phyloP scores from a whole-genome alignment of 2,113 vertebrate species.

The Phalacrocorax carbo region DNA sequence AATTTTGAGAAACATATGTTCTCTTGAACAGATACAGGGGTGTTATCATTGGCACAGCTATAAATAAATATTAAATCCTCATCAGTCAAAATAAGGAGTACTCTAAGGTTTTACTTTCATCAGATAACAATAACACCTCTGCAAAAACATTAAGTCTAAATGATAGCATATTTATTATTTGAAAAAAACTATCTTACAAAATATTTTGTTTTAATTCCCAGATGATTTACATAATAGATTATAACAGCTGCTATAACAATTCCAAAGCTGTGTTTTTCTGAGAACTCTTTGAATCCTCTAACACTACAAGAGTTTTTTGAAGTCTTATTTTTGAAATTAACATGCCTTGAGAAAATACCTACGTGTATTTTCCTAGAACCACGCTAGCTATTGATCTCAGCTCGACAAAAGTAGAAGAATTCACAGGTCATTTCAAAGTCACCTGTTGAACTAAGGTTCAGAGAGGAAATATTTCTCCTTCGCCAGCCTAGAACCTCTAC shows the following conservation, averaged over 20 bases:
- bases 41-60: constrained; percentile 1
- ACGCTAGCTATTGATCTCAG: not conserved
- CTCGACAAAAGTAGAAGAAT: not conserved
- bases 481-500: not conserved
- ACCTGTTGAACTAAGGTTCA: constrained; percentile 36
- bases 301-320: constrained; percentile 12
- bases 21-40: not conserved
- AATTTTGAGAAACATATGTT: constrained; percentile 27
- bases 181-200: constrained; percentile 38
- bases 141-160: constrained; percentile 32
- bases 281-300: constrained; percentile 14
- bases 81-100: constrained; percentile 32
- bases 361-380: not conserved
- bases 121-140: constrained; percentile 36
- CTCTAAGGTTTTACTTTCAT: constrained; percentile 42
- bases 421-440: constrained; percentile 35
- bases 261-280: not conserved
- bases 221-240: constrained; percentile 51
- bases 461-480: not conserved
- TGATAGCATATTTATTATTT: constrained; percentile 39
- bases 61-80: constrained; percentile 43
- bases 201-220: constrained; percentile 56
- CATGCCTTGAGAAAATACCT: constrained; percentile 20
- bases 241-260: constrained; percentile 42
- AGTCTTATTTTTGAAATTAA: constrained; percentile 21